Evolutionary conservation across 2,888 invertebrate genomes (phyloP).

Genomic region (Noctua pronuba): DNA sequence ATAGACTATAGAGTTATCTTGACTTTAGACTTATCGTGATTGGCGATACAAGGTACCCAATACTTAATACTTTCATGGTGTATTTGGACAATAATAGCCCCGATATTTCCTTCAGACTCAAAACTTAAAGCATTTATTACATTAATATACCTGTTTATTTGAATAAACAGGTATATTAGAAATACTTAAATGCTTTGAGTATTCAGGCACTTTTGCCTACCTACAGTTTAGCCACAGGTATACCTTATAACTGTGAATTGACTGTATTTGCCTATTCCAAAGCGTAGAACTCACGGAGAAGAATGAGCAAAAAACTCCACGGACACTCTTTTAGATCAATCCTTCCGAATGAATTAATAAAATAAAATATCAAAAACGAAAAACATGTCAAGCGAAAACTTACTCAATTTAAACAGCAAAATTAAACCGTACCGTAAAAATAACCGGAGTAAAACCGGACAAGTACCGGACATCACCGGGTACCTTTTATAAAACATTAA

Average conservation of each 20-base stretch:
- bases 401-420: slow-evolving; percentile 5
- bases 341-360: not conserved
- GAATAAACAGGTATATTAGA: no score
- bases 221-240: not conserved
- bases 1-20: no score
- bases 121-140: not conserved
- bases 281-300: not conserved
- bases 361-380: not conserved
- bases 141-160: no score
- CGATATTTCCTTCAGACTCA: no score
- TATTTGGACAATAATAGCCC: no score
- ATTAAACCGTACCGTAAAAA: slow-evolving; percentile 8
- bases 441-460: slow-evolving; percentile 13
- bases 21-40: no score
- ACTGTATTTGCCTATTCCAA: not conserved
- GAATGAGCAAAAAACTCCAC: not conserved
- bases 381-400: not conserved
- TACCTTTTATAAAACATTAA: slow-evolving; percentile 39
- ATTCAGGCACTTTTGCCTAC: no score
- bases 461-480: slow-evolving; percentile 1
- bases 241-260: not conserved
- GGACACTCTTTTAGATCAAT: not conserved
- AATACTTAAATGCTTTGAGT: no score
- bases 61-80: no score
- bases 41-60: no score